A percentile compares a stretch with the other conserved stretches of the same genome.
phyloP scores from a whole-genome alignment of 2,888 invertebrate species.

The Rhamnusium bicolor region DNA sequence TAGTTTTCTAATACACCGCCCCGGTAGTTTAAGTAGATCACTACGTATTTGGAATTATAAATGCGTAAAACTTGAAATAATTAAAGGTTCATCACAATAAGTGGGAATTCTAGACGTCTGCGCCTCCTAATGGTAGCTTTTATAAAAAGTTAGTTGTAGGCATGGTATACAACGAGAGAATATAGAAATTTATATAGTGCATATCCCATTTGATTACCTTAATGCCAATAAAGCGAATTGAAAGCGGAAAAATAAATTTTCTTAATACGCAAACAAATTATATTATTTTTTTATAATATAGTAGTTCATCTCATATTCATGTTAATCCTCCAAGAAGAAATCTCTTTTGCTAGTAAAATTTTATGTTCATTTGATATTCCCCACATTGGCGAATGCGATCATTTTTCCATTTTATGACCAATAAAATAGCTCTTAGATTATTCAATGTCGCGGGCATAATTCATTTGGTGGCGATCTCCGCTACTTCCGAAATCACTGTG shows the following conservation, averaged over 20 bases:
- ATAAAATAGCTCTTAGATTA: conserved; percentile 43
- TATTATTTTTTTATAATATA: neutral
- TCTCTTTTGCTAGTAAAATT: conserved; percentile 9
- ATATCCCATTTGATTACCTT: neutral
- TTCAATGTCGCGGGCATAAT: conserved; percentile 40
- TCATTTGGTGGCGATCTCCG: conserved; percentile 41
- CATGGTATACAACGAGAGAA: too few species aligned
- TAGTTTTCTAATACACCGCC: too few species aligned
- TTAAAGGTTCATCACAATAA: too few species aligned
- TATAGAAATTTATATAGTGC: neutral
- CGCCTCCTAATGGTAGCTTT: too few species aligned
- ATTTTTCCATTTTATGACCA: conserved; percentile 41
- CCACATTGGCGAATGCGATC: conserved; percentile 35
- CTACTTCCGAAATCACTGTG: conserved; percentile 23
- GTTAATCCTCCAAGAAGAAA: conserved; percentile 7
- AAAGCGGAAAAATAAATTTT: neutral
- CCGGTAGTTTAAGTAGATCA: too few species aligned
- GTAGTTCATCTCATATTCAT: conserved; percentile 18
- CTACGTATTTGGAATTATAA: too few species aligned
- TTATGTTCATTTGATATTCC: conserved; percentile 32
- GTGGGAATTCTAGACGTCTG: too few species aligned
- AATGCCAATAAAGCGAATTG: neutral
- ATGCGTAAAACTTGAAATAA: too few species aligned
- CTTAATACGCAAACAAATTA: neutral
- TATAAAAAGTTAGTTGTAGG: too few species aligned